phyloP scores from a whole-genome alignment of 2,888 invertebrate genomes.

The Acanthacorydalis orientalis region DNA sequence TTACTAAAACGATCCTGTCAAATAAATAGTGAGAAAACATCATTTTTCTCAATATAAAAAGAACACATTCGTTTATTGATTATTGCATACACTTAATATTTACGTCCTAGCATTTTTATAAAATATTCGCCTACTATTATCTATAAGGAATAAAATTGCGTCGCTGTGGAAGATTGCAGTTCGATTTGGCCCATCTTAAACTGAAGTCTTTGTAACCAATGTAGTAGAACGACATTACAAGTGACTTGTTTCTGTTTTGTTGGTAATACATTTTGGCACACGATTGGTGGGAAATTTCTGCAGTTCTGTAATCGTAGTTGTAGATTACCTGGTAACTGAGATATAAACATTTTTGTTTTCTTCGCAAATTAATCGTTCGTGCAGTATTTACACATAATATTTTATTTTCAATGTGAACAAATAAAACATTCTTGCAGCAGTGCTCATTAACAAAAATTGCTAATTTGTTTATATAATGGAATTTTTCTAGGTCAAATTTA shows the following conservation, averaged over 20 bases:
- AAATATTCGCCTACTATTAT: neutral
- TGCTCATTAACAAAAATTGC: too few relatives aligned
- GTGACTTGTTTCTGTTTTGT: constrained; percentile 26
- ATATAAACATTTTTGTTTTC: too few relatives aligned
- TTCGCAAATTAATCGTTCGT: too few relatives aligned
- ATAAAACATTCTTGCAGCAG: too few relatives aligned
- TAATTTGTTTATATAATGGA: too few relatives aligned
- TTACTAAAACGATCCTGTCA: too few relatives aligned
- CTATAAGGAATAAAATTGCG: constrained; percentile 70
- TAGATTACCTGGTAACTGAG: constrained; percentile 75
- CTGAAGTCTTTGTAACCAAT: constrained; percentile 83
- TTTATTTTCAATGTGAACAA: too few relatives aligned
- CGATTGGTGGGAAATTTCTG: constrained; percentile 58
- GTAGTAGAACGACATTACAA: constrained; percentile 39
- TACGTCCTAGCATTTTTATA: neutral
- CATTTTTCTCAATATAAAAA: too few relatives aligned
- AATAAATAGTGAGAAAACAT: too few relatives aligned
- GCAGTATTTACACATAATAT: too few relatives aligned
- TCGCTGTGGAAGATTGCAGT: constrained; percentile 79
- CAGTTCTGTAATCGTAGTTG: constrained; percentile 76
- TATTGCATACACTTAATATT: neutral
- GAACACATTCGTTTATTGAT: too few relatives aligned
- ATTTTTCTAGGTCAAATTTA: too few relatives aligned
- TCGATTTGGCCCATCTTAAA: constrained; percentile 98
- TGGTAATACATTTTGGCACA: constrained; percentile 26